Evolutionary conservation across 2,113 vertebrate genomes (phyloP).

Genomic region (Barbus barbus): DNA sequence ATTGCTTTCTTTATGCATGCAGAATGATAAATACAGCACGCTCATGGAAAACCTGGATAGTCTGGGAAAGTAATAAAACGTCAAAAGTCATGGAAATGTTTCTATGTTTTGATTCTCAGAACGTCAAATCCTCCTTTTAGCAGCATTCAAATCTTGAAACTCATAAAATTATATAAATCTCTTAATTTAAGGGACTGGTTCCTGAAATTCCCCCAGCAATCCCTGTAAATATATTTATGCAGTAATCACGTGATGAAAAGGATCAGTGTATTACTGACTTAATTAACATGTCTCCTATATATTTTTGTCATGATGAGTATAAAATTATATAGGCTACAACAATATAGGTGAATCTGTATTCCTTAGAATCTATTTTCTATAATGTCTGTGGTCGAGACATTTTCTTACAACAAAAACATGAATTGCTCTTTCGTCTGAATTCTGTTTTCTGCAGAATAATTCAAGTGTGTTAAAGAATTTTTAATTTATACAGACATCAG

Average conservation of each 20-base stretch:
- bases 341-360: not conserved
- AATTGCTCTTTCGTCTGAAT: not conserved
- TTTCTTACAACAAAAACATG: not conserved
- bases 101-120: not conserved
- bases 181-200: not conserved
- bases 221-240: not conserved
- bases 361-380: not conserved
- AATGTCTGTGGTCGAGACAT: not conserved
- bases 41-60: not conserved
- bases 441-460: not conserved
- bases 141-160: not conserved
- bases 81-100: not conserved
- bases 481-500: not conserved
- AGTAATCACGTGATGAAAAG: not conserved
- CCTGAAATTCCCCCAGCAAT: not conserved
- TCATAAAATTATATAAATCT: not conserved
- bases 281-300: not conserved
- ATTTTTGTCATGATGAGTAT: not conserved
- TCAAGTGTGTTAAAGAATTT: not conserved
- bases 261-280: not conserved
- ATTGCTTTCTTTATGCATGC: not conserved
- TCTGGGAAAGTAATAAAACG: conserved; percentile 18
- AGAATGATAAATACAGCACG: conserved; percentile 20
- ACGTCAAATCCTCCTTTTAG: not conserved
- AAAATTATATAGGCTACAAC: not conserved